These are phyloP conservation scores for Falco biarmicus DNA, from an alignment of 2,797 vertebrate genomes.

Conservation along the genomic window DNA sequence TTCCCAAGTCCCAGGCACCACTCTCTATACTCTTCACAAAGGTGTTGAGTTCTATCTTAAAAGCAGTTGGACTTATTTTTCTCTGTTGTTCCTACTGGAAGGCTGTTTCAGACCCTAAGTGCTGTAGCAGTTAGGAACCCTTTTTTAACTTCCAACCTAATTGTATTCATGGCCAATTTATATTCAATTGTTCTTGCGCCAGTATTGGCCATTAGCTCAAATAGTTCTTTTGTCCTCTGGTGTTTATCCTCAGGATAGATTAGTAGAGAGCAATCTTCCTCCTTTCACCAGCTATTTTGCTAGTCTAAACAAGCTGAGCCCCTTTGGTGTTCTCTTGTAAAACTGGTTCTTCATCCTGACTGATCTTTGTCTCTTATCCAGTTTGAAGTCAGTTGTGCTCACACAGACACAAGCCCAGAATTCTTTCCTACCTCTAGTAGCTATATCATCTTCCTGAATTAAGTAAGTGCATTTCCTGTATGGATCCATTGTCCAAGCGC, in stretches of 20 bases:
- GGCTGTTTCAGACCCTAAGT: neutral
- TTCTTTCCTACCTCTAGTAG: neutral
- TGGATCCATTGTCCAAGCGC: neutral
- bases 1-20: neutral
- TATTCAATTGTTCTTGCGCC: constrained; percentile 36
- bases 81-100: neutral
- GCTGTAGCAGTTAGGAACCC: constrained; percentile 4
- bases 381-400: neutral
- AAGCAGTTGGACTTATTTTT: neutral
- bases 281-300: constrained; percentile 32
- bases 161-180: constrained; percentile 24
- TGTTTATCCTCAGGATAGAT: constrained; percentile 20
- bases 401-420: neutral
- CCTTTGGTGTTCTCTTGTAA: neutral
- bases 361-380: neutral
- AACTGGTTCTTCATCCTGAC: constrained; percentile 7
- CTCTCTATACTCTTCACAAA: neutral
- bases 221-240: constrained; percentile 39
- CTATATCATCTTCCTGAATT: neutral
- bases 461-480: neutral
- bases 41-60: neutral
- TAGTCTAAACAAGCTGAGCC: constrained; percentile 19
- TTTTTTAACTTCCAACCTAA: constrained; percentile 35
- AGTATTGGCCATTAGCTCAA: constrained; percentile 22
- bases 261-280: neutral